Base-by-base conservation (phyloP, 1,140 invertebrate genomes). In the Halesus radiatus region DNA sequence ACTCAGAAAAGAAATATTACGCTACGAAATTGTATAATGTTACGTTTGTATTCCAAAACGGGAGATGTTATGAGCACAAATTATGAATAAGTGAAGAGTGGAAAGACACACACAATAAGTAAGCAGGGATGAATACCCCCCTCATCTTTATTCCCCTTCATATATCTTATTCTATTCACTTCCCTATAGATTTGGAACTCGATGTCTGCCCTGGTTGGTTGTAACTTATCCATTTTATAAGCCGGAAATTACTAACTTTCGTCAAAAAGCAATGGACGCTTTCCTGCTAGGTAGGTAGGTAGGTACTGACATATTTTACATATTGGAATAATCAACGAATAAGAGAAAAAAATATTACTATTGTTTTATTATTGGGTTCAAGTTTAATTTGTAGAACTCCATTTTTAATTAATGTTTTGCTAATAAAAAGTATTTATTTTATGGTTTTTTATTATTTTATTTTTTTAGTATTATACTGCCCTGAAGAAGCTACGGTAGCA, bases 61-160 rank as follows among this genome's bases (percentile, higher is more conserved):
- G 29, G 23, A 29, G 62, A 66, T 22, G 62, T 66, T 66, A 66
- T 15, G 29, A 22, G 62, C 29, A 29, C 2, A 29, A 13, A 66
- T 66, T 66, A 15, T 66, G 72, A 74, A 74, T 56, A 23, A 26
- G 22, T 54, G 23, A 74, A 56, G 23, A 26, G 66, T 18, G 29
- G 8, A 74, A 58, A 56, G 72, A 74, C 72, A 74, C 15, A n/a
- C n/a, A 53, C 18, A 52, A 56, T 23, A 15, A 74, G 15, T 56
- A 74, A 56, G 54, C 37, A 56, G 72, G 56, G 68, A 72, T 79
- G 77, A 82, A 64, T 77, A 76, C 64, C 73, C 76, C 54, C 60
- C 53, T 76, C 76, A 76, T 82, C 79, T 82, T 82, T 82, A 82
- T 82, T 73, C 68, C 72, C 77, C 66, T 18, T 64, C 81, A 56